A percentile compares a stretch with the other conserved stretches of the same genome.
These are phyloP conservation scores for Myopa testacea DNA, from an alignment of 2,888 invertebrate species.

Conservation along the genomic window DNA sequence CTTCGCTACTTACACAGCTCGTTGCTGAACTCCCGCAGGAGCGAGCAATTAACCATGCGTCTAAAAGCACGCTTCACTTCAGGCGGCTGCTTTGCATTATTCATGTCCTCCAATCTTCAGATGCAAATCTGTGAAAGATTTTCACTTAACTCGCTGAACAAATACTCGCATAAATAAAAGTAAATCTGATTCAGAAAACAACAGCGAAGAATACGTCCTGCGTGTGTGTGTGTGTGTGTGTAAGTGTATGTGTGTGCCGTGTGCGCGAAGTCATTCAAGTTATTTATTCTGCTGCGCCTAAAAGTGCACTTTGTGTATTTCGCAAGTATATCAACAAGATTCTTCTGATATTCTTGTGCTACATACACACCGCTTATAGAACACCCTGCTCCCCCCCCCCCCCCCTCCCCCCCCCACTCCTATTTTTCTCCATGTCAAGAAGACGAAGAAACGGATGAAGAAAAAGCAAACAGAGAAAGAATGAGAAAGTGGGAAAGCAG, in stretches of 20 bases:
- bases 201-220: not conserved
- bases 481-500: no score
- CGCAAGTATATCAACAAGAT: not conserved
- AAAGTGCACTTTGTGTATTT: not conserved
- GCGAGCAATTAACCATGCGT: not conserved
- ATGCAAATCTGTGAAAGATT: not conserved
- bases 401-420: no score
- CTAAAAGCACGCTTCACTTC: constrained; percentile 1
- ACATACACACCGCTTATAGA: no score
- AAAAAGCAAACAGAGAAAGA: no score
- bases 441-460: no score
- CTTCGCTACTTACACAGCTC: no score
- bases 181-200: not conserved
- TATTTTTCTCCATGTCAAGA: not conserved
- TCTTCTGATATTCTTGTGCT: no score
- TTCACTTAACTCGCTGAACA: not conserved
- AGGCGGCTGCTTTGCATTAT: constrained; percentile 10
- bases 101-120: not conserved
- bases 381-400: no score
- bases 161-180: not conserved
- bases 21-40: no score
- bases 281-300: not conserved
- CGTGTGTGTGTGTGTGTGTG: not conserved
- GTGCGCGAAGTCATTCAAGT: constrained; percentile 9
- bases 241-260: not conserved